Percentiles rank a stretch among this genome's conserved stretches.
Conservation (phyloP, 2,797 vertebrate genomes). For the Pogoniulus pusillus region DNA sequence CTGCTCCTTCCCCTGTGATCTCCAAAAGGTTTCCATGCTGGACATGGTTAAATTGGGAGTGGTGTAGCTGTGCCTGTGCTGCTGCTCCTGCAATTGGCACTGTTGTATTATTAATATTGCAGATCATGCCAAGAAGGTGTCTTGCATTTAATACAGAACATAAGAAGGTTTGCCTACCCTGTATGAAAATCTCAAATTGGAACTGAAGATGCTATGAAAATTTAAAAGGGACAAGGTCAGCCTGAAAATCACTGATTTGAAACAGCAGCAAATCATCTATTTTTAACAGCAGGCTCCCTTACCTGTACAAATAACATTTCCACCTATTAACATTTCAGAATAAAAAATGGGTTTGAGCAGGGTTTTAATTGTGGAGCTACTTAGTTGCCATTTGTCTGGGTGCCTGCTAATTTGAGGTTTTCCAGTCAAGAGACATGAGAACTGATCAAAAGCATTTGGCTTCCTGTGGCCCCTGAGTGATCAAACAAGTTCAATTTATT, state of each 20-base stretch:
- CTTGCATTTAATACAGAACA: slow-evolving; percentile 73
- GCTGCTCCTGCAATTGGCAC: slow-evolving; percentile 68
- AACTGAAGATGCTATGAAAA: slow-evolving; percentile 75
- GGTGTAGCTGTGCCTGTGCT: background rate
- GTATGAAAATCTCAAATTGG: slow-evolving; percentile 73
- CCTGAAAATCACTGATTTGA: slow-evolving; percentile 36
- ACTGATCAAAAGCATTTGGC: background rate
- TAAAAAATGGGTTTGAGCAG: background rate
- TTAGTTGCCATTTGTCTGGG: background rate
- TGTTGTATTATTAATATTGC: slow-evolving; percentile 79
- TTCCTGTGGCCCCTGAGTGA: background rate
- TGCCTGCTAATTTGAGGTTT: background rate
- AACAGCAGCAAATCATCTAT: slow-evolving; percentile 39
- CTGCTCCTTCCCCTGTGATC: background rate
- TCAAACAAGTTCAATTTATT: slow-evolving; percentile 17
- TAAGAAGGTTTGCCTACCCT: slow-evolving; percentile 70
- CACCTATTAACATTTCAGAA: background rate
- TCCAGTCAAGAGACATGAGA: background rate
- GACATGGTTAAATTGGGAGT: slow-evolving; percentile 27
- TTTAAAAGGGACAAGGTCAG: slow-evolving; percentile 71
- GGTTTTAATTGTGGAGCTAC: background rate
- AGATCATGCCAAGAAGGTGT: slow-evolving; percentile 57
- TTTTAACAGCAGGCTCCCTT: slow-evolving; percentile 47
- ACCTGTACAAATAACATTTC: background rate
- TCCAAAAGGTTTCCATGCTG: background rate